Evolutionary conservation across 2,113 vertebrate species (phyloP).

Genomic region (Elaphurus davidianus): DNA sequence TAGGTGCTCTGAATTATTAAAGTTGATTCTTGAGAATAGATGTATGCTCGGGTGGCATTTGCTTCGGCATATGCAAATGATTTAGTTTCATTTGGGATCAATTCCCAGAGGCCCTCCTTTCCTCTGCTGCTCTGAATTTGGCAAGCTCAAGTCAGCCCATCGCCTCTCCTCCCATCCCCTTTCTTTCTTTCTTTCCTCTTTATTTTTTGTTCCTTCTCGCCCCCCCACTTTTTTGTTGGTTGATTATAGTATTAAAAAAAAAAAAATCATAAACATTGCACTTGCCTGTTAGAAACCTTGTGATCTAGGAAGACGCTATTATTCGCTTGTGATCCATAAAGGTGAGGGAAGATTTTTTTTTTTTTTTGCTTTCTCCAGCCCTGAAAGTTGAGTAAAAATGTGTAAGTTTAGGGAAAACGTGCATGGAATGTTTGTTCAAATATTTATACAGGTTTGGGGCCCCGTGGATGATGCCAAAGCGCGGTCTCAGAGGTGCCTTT

Average conservation of each 20-base stretch:
- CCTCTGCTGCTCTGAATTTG: constrained; percentile 86
- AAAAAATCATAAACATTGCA: constrained; percentile 59
- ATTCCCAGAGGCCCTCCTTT: constrained; percentile 86
- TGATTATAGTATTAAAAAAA: constrained; percentile 49
- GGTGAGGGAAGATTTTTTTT: neutral
- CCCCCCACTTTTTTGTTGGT: constrained; percentile 35
- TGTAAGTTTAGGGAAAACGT: neutral
- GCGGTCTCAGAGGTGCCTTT: constrained; percentile 39
- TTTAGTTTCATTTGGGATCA: constrained; percentile 90
- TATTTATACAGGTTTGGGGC: neutral
- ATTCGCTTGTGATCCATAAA: constrained; percentile 45
- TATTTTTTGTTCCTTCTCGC: neutral
- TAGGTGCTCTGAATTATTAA: constrained; percentile 87
- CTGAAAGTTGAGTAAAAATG: constrained; percentile 32
- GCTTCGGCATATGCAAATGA: constrained; percentile 89
- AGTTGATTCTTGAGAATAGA: constrained; percentile 83
- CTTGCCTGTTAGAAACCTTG: constrained; percentile 26
- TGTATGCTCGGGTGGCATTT: constrained; percentile 82
- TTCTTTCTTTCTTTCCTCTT: neutral
- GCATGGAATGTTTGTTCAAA: neutral
- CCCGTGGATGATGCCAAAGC: neutral
- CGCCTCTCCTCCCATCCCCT: neutral
- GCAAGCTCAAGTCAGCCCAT: constrained; percentile 77
- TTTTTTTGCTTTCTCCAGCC: neutral
- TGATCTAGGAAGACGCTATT: constrained; percentile 26